Conservation (phyloP, 2,797 vertebrate genomes). For the Esox masquinongy region DNA sequence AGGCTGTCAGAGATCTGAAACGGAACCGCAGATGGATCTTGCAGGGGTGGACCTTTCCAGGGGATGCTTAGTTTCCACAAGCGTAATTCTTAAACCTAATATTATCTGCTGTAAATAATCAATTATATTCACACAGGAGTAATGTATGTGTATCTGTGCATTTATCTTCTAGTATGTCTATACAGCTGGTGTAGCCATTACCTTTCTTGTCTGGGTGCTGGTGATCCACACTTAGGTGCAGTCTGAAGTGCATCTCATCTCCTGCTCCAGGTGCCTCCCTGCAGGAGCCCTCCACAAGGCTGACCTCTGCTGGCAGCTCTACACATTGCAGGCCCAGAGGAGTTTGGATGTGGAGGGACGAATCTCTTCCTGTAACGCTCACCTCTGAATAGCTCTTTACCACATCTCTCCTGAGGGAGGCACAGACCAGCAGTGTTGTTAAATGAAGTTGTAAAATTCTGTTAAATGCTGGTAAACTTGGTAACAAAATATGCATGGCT, state of each 20-base stretch:
- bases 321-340: conserved; percentile 57
- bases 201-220: conserved; percentile 45
- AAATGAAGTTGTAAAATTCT: conserved; percentile 5
- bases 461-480: neutral
- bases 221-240: conserved; percentile 65
- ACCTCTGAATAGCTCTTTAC: conserved; percentile 58
- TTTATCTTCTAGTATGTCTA: neutral
- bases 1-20: no score
- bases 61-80: no score
- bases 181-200: conserved; percentile 19
- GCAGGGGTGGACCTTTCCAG: no score
- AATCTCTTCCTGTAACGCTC: conserved; percentile 66
- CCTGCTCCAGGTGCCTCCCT: conserved; percentile 65
- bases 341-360: conserved; percentile 64
- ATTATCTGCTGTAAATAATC: neutral
- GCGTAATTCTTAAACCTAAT: no score
- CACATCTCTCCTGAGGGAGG: conserved; percentile 59
- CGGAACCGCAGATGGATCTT: no score
- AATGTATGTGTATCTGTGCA: neutral
- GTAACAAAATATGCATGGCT: neutral
- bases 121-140: conserved; percentile 10
- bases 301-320: conserved; percentile 80
- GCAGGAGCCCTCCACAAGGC: conserved; percentile 73
- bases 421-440: conserved; percentile 4
- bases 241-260: conserved; percentile 82